Evolutionary conservation across 2,797 vertebrate species (phyloP).

Genomic region (Nothura maculosa): DNA sequence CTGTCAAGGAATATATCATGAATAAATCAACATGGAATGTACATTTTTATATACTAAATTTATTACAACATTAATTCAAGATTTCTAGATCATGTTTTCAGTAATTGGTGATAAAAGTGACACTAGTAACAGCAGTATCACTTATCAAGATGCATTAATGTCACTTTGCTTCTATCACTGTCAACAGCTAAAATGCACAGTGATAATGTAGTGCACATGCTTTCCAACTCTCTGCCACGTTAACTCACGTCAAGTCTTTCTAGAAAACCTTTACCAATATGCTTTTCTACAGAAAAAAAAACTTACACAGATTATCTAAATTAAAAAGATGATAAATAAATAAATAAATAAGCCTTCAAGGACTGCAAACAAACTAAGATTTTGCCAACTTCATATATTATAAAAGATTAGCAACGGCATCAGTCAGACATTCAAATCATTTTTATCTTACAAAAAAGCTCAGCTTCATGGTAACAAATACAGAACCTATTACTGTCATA

Average conservation of each 20-base stretch:
- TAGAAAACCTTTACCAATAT: conserved; percentile 38
- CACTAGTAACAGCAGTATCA: conserved; percentile 25
- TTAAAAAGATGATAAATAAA: background rate
- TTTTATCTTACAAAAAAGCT: background rate
- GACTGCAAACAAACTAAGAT: background rate
- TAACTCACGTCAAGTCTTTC: conserved; percentile 46
- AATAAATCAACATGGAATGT: background rate
- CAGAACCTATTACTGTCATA: background rate
- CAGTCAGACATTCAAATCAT: background rate
- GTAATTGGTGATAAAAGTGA: conserved; percentile 38
- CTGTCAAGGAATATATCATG: background rate
- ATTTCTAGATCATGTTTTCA: conserved; percentile 28
- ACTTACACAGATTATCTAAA: background rate
- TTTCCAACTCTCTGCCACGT: background rate
- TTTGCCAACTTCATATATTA: background rate
- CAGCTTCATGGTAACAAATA: background rate
- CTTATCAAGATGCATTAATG: conserved; percentile 30
- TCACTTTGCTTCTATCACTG: conserved; percentile 52
- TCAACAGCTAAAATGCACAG: conserved; percentile 31
- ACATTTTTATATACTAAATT: conserved; percentile 21
- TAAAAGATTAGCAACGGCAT: background rate
- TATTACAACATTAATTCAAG: conserved; percentile 42
- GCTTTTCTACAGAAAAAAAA: background rate
- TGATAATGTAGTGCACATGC: conserved; percentile 42
- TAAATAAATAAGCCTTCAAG: background rate